Evolutionary conservation across 2,888 invertebrate genomes (phyloP), one percentile per base, ranked within the genome.

Genomic region (Zygogramma bicolorata): DNA sequence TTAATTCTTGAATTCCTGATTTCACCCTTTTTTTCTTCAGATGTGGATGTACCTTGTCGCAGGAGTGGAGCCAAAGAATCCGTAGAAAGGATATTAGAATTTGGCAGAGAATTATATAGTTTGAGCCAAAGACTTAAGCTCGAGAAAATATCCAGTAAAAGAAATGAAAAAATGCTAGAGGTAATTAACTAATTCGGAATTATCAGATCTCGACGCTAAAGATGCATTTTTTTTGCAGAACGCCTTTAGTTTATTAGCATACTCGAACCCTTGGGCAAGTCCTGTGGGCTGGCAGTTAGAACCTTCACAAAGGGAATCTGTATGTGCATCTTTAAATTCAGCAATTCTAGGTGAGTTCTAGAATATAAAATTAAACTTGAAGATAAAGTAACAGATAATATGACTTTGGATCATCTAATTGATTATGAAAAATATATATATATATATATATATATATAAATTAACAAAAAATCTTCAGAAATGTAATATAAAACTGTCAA

Each of bases 221-320:
- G 42, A 18, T 38, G 13, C 38, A 13, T 71, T 22, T n/a, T n/a
- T 67, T 65, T 83, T 87, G 27, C 89, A 97, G 95, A 96, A 98
- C 88, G 98, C 98, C 85, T 99, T 98, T 90, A 98, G 98, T 89
- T 91, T 99, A 85, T 90, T 99, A 85, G 98, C 98, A 61, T 99
- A 99, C 89, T 95, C 97, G 81, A 98, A 99, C 90, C 99, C 98
- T 31, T 98, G 97, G 97, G 94, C 93, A 85, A 97, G 97, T 88
- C 98, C 98, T 18, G 94, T 98, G 75, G 97, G 97, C 74, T 97
- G 96, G 94, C 97, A 98, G 88, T 90, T 99, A 82, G 94, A 97
- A 88, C 95, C 98, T n/a, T 92, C 94, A 81, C 95, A 97, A 85
- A 91, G 99, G 83, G 98, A 99, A 89, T 93, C 95, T 66, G 95